Conservation (phyloP, 53 echinoderm and acorn worm species). For the Astropecten irregularis region DNA sequence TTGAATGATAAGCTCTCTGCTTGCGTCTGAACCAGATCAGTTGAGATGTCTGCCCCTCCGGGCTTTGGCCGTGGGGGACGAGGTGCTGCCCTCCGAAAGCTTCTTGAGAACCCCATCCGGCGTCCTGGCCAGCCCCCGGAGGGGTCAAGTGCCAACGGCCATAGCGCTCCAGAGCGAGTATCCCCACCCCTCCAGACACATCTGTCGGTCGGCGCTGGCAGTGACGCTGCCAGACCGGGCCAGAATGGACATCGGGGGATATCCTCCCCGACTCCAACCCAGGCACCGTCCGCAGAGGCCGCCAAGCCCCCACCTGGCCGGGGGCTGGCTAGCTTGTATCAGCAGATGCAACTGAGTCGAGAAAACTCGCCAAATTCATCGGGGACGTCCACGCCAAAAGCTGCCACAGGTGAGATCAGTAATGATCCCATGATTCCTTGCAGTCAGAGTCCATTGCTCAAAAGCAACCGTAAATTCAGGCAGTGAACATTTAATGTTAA, state of each 20-base stretch:
- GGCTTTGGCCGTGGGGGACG: conserved; percentile 95
- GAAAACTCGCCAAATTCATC: conserved; percentile 3
- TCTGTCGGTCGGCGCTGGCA: too few relatives aligned
- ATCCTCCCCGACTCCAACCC: too few relatives aligned
- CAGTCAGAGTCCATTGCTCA: too few relatives aligned
- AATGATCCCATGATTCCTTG: too few relatives aligned
- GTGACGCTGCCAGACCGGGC: neutral
- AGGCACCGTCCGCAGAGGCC: neutral
- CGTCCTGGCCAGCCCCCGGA: conserved; percentile 60
- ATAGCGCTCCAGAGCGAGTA: neutral
- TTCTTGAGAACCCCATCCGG: conserved; percentile 81
- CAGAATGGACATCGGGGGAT: neutral
- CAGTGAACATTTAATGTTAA: too few relatives aligned
- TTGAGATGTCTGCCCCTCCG: conserved; percentile 64
- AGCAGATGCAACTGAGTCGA: conserved; percentile 47
- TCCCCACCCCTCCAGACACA: conserved; percentile 10
- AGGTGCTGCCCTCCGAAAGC: conserved; percentile 85
- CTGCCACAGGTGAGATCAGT: neutral
- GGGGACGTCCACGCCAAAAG: neutral
- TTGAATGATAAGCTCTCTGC: too few relatives aligned
- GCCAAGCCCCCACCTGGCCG: conserved; percentile 55
- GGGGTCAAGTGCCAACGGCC: neutral
- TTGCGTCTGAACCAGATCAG: too few relatives aligned
- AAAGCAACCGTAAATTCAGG: too few relatives aligned
- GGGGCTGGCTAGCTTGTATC: conserved; percentile 50